Conservation (phyloP, 2,113 vertebrate species). For the Sakesphorus luctuosus region DNA sequence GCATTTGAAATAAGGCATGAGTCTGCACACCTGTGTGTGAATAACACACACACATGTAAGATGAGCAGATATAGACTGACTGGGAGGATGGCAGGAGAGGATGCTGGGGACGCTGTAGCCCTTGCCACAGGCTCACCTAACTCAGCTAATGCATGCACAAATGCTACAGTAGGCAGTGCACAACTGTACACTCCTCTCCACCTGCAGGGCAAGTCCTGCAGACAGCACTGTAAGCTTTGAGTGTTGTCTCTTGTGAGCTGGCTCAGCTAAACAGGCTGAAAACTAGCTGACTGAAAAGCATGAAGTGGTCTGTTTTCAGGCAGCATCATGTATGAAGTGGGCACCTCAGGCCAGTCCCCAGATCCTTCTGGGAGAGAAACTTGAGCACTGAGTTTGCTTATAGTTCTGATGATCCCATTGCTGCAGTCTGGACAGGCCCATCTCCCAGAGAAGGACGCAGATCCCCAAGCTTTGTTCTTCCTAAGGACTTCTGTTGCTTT, state of each 20-base stretch:
- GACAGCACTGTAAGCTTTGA: not conserved
- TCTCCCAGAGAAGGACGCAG: not conserved
- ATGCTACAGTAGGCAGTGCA: not conserved
- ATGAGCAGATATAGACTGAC: not conserved
- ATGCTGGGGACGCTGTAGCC: not conserved
- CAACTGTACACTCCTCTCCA: not conserved
- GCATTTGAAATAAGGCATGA: not conserved
- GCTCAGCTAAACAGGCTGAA: not conserved
- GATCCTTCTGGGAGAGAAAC: not conserved
- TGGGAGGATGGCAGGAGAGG: not conserved
- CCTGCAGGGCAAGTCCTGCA: not conserved
- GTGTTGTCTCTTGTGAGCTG: not conserved
- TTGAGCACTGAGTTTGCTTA: not conserved
- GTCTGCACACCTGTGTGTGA: not conserved
- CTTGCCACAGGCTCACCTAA: not conserved
- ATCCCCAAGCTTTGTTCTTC: not conserved
- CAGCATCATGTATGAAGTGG: not conserved
- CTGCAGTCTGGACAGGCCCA: not conserved
- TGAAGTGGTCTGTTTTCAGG: not conserved
- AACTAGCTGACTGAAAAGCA: not conserved
- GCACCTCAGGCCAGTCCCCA: not conserved
- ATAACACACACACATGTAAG: not conserved
- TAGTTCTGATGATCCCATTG: not conserved
- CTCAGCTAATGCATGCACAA: not conserved
- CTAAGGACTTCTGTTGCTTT: not conserved